Conservation (phyloP, 2,797 vertebrate species). For the Diplodus sargus region DNA sequence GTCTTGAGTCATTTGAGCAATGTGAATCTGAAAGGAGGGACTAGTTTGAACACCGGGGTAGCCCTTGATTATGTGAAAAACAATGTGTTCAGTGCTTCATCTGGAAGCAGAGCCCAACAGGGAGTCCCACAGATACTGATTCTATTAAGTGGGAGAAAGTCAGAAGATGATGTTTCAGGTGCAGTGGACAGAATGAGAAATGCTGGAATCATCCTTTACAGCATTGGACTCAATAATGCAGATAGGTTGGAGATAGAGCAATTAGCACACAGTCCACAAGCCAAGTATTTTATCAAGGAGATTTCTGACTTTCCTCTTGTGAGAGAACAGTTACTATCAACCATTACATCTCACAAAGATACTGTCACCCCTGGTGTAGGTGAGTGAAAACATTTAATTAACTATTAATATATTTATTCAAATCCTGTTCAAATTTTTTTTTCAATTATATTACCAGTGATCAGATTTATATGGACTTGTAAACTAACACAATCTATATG, state of each 20-base stretch:
- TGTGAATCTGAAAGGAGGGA: slow-evolving; percentile 83
- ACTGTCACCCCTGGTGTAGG: slow-evolving; percentile 53
- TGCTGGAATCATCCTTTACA: slow-evolving; percentile 83
- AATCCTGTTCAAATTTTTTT: background rate
- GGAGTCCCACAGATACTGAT: slow-evolving; percentile 90
- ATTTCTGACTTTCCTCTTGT: slow-evolving; percentile 81
- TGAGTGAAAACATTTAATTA: slow-evolving; percentile 60
- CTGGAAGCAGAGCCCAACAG: slow-evolving; percentile 85
- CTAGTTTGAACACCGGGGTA: slow-evolving; percentile 80
- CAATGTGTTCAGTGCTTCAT: slow-evolving; percentile 83
- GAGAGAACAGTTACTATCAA: slow-evolving; percentile 67
- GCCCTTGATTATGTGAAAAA: slow-evolving; percentile 86
- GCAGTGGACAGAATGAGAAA: slow-evolving; percentile 80
- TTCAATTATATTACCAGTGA: background rate
- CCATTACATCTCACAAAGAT: slow-evolving; percentile 62
- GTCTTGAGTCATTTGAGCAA: slow-evolving; percentile 79
- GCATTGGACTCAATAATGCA: slow-evolving; percentile 82
- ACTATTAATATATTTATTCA: slow-evolving; percentile 9
- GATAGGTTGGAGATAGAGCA: slow-evolving; percentile 84
- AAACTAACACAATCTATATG: slow-evolving; percentile 17
- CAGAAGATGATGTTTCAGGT: slow-evolving; percentile 83
- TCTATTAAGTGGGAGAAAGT: slow-evolving; percentile 87
- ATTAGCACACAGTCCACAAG: slow-evolving; percentile 82
- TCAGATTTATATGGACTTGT: background rate
- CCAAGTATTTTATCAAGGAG: slow-evolving; percentile 83